Percentiles rank a stretch among this genome's conserved stretches.
Conservation (phyloP, 2,797 vertebrate genomes). For the Tenualosa thibaudeaui region DNA sequence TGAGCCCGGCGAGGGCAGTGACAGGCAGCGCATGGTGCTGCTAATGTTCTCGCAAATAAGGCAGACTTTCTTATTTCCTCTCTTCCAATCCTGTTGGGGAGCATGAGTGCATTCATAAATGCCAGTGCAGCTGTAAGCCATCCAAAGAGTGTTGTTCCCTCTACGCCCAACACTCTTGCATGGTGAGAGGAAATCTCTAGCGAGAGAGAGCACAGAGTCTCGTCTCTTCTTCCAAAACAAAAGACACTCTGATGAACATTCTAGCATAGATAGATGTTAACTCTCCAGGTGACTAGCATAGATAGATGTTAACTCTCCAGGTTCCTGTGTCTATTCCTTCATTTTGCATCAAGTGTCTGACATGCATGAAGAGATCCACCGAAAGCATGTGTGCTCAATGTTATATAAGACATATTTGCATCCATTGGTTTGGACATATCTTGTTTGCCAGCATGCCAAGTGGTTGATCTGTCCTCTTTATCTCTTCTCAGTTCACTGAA, state of each 20-base stretch:
- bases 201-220: background rate
- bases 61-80: background rate
- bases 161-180: background rate
- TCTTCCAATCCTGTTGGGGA: background rate
- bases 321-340: background rate
- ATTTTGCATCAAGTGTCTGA: background rate
- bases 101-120: slow-evolving; percentile 21
- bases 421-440: background rate
- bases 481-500: background rate
- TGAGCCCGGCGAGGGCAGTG: background rate
- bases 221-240: background rate
- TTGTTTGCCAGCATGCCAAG: background rate
- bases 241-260: background rate
- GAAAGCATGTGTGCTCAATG: background rate
- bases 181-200: background rate
- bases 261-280: background rate
- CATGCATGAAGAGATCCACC: background rate
- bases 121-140: background rate
- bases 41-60: slow-evolving; percentile 3
- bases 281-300: background rate
- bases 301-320: background rate
- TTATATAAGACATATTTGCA: background rate
- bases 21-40: background rate
- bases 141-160: slow-evolving; percentile 4
- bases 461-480: background rate